Evolutionary conservation across 2,888 invertebrate genomes (phyloP), one percentile per base, ranked within the genome.

Genomic region (Drosophila ustulata): DNA sequence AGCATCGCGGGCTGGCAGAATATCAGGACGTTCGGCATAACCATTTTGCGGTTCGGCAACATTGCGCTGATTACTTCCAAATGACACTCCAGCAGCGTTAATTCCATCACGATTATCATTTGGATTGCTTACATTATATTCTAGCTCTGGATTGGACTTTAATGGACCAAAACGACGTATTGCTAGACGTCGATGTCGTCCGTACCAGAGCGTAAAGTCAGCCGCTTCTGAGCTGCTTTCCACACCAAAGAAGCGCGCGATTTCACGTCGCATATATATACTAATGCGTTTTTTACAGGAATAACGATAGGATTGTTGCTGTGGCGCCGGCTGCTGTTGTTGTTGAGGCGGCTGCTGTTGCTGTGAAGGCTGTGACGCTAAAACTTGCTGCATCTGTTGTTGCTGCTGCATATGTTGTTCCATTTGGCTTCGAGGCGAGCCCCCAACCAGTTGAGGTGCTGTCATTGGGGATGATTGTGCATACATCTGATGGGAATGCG

Each of bases 191-290:
- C 90, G 86, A 59, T 93, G 93, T 0, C 93, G 86, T 3, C 92
- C 92, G 34, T 85, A 79, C 93, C 93, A 93, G 30, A 92, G 76
- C 2, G 68, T 73, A 3, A 82, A 90, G 57, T 92, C 92, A 3
- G 90, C 88, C 0, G 89, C 88, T 64, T 92, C 92, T 0, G 89
- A 90, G 46, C 88, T 89, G 0, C 72, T 58, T 46, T 93, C 92
- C 0, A 93, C 91, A 2, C 93, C 93, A 56, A 92, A 93, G 62
- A 92, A 93, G 5, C 88, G 89, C 0, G 92, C 82, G 11, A 92
- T 89, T 65, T 92, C 90, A 1, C 91, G 89, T 6, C 89, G 87
- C 26, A 93, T 75, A 56, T 92, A 92, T 26, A 90, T 90, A 1
- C 88, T 90, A 0, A 93, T 76, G 0, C 92, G 91, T 49, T 92